Evolutionary conservation across 2,888 invertebrate species (phyloP).

Genomic region (Tetrapedia diversipes): DNA sequence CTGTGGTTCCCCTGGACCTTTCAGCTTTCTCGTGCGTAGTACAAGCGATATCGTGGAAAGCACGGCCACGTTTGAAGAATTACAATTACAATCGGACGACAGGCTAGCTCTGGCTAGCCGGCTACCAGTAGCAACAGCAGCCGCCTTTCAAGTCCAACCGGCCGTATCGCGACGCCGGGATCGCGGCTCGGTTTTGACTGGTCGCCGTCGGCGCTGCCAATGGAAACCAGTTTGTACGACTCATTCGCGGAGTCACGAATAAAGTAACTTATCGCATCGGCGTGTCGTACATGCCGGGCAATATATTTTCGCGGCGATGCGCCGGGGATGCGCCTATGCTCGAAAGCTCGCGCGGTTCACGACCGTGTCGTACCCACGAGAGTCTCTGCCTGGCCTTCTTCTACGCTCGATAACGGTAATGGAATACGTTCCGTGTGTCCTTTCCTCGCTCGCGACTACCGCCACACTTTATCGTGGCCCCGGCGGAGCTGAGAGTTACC

Average conservation of each 20-base stretch:
- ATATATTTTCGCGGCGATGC: conserved; percentile 56
- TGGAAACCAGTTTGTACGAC: conserved; percentile 58
- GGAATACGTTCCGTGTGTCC: conserved; percentile 59
- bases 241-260: conserved; percentile 60
- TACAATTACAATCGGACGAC: conserved; percentile 28
- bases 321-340: conserved; percentile 36
- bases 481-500: conserved; percentile 62
- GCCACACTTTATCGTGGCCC: conserved; percentile 65
- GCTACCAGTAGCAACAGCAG: no score
- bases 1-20: neutral
- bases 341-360: conserved; percentile 60
- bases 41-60: neutral
- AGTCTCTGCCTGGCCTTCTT: conserved; percentile 33
- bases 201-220: conserved; percentile 25
- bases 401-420: conserved; percentile 72
- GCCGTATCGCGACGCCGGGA: conserved; percentile 22
- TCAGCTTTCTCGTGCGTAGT: neutral
- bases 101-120: neutral
- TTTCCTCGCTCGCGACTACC: conserved; percentile 35
- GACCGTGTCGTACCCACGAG: conserved; percentile 24
- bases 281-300: conserved; percentile 48
- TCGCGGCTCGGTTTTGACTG: conserved; percentile 38
- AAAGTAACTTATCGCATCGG: conserved; percentile 60
- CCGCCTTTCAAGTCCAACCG: conserved; percentile 8
- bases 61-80: conserved; percentile 3